phyloP scores from a whole-genome alignment of 2,888 invertebrate species.

The Melolontha melolontha region DNA sequence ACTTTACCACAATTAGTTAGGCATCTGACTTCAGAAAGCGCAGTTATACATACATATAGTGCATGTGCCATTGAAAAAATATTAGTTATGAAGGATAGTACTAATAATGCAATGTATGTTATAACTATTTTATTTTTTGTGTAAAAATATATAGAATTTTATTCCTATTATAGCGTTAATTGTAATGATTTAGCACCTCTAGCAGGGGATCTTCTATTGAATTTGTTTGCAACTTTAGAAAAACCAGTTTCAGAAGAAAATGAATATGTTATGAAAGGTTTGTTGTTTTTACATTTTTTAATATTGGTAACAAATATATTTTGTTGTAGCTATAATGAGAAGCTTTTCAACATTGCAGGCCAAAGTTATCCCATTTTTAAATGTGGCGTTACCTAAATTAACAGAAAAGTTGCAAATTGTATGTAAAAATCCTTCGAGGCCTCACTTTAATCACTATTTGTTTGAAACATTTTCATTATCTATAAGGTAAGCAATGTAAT shows the following conservation, averaged over 20 bases:
- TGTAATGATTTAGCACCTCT: constrained; percentile 75
- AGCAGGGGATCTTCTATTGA: constrained; percentile 76
- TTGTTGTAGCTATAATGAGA: constrained; percentile 85
- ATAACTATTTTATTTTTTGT: constrained; percentile 12
- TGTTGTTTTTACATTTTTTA: background rate
- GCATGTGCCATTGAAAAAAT: constrained; percentile 93
- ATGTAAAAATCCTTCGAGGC: constrained; percentile 94
- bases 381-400: constrained; percentile 84
- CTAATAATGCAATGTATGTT: constrained; percentile 68
- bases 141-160: constrained; percentile 22
- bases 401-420: constrained; percentile 86
- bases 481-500: constrained; percentile 74
- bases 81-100: constrained; percentile 75
- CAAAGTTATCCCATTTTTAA: constrained; percentile 82
- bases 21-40: constrained; percentile 80
- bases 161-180: constrained; percentile 67
- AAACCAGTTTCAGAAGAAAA: constrained; percentile 87
- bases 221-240: constrained; percentile 82
- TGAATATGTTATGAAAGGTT: constrained; percentile 95
- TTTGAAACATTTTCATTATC: constrained; percentile 95
- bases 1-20: constrained; percentile 84
- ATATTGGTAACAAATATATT: constrained; percentile 28
- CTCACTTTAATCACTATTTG: constrained; percentile 98
- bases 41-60: constrained; percentile 95
- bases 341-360: constrained; percentile 86